These are phyloP conservation scores for Dipodomys ordii DNA, from an alignment of 2,113 vertebrate species.

Conservation along the genomic window DNA sequence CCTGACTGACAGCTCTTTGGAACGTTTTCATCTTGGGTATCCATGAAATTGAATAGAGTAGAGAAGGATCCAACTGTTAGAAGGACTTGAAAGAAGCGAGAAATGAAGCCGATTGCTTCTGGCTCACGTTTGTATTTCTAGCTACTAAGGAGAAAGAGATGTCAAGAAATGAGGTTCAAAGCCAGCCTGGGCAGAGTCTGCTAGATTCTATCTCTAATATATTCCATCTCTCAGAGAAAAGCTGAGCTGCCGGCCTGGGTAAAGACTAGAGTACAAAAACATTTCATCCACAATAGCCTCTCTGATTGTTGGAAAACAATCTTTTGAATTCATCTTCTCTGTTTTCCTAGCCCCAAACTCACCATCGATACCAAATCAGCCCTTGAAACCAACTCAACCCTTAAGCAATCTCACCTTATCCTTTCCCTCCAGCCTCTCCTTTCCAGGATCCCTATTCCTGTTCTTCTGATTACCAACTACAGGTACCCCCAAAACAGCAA, in stretches of 20 bases:
- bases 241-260: too few relatives aligned
- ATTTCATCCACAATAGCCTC: neutral
- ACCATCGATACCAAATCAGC: too few relatives aligned
- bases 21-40: neutral
- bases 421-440: neutral
- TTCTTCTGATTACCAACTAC: neutral
- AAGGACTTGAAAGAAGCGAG: too few relatives aligned
- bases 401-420: neutral
- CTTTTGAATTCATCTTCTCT: too few relatives aligned
- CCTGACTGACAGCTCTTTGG: neutral
- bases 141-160: too few relatives aligned
- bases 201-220: too few relatives aligned
- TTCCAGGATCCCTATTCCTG: neutral
- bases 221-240: too few relatives aligned
- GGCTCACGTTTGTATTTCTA: too few relatives aligned
- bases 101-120: too few relatives aligned
- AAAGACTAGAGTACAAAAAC: neutral
- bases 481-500: neutral
- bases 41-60: neutral
- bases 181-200: too few relatives aligned
- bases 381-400: too few relatives aligned
- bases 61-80: neutral
- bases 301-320: neutral
- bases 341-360: neutral
- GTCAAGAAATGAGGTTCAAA: too few relatives aligned